A percentile compares a stretch with the other conserved stretches of the same genome.
These are phyloP conservation scores for Xiphophorus birchmanni DNA, from an alignment of 2,797 vertebrate genomes.

Conservation along the genomic window DNA sequence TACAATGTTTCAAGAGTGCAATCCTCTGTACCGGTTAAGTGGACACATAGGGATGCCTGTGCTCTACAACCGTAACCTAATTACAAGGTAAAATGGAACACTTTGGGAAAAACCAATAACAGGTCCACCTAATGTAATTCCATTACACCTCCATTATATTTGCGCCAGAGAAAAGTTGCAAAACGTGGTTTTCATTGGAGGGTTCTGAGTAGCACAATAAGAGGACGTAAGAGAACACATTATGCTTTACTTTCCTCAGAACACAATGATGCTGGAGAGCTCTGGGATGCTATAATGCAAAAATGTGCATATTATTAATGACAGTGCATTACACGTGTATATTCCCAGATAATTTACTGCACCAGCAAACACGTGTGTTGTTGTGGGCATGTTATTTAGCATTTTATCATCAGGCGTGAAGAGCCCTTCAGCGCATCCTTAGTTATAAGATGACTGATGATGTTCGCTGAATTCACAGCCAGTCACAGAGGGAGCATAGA, in stretches of 20 bases:
- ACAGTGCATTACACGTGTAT: not conserved
- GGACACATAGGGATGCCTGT: conserved; percentile 68
- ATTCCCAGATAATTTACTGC: conserved; percentile 15
- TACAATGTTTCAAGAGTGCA: conserved; percentile 59
- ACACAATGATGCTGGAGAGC: conserved; percentile 19
- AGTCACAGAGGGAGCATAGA: not conserved
- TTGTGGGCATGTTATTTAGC: not conserved
- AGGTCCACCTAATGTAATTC: conserved; percentile 74
- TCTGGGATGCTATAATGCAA: conserved; percentile 1
- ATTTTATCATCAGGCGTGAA: conserved; percentile 13
- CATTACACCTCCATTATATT: conserved; percentile 76
- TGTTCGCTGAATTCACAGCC: conserved; percentile 16
- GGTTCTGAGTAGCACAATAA: conserved; percentile 66
- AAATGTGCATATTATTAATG: conserved; percentile 8
- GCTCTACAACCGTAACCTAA: conserved; percentile 69
- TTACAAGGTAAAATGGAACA: conserved; percentile 79
- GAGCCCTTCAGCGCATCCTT: conserved; percentile 15
- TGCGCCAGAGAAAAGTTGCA: conserved; percentile 68
- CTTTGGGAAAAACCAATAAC: conserved; percentile 83
- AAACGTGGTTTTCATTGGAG: conserved; percentile 72
- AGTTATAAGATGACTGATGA: conserved; percentile 6
- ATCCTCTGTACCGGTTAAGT: conserved; percentile 66
- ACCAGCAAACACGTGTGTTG: conserved; percentile 15
- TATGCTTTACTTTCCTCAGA: conserved; percentile 35
- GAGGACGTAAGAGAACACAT: conserved; percentile 59